These are phyloP conservation scores for Eolophus roseicapilla DNA, from an alignment of 2,113 vertebrate genomes.

Conservation along the genomic window DNA sequence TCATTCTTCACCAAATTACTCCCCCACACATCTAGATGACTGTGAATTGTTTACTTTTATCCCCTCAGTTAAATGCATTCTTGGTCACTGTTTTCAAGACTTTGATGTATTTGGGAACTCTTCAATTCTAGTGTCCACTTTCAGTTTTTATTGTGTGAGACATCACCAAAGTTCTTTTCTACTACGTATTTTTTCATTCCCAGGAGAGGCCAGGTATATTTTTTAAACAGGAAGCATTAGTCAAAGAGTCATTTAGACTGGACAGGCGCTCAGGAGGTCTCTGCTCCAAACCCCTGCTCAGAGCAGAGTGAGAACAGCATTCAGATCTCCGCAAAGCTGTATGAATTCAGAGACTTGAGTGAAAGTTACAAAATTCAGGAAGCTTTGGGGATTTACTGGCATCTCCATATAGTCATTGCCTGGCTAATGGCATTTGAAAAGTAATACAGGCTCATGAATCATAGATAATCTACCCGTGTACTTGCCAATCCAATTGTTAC, in stretches of 20 bases:
- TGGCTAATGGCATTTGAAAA: slow-evolving; percentile 9
- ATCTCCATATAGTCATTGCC: not conserved
- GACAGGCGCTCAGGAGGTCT: not conserved
- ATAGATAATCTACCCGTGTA: slow-evolving; percentile 50
- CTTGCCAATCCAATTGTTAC: slow-evolving; percentile 36
- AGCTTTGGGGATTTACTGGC: slow-evolving; percentile 4
- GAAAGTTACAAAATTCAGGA: not conserved
- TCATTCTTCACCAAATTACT: not conserved
- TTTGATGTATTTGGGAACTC: not conserved
- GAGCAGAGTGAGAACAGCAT: not conserved
- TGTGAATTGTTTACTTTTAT: not conserved
- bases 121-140: not conserved
- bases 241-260: not conserved
- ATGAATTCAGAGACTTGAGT: not conserved
- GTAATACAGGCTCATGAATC: slow-evolving; percentile 29
- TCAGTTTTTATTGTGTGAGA: not conserved
- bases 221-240: not conserved
- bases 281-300: not conserved
- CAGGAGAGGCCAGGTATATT: not conserved
- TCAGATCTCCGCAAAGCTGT: not conserved
- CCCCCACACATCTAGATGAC: rapidly evolving
- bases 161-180: not conserved
- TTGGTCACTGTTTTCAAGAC: not conserved
- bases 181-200: not conserved
- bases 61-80: not conserved